phyloP scores from a whole-genome alignment of 2,797 vertebrate species.

The Streptopelia turtur region DNA sequence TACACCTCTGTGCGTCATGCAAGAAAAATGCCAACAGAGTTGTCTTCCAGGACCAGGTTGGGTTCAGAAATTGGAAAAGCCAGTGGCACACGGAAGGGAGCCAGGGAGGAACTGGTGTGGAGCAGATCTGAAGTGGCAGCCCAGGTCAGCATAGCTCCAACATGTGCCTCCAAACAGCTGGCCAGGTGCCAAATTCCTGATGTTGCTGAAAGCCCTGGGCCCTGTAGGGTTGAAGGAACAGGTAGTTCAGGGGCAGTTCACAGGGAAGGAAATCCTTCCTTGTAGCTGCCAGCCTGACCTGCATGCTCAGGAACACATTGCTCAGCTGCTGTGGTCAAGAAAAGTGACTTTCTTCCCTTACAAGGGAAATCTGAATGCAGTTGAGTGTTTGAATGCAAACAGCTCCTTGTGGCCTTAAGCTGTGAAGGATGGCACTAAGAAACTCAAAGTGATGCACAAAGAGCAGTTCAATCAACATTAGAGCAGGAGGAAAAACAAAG shows the following conservation, averaged over 20 bases:
- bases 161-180: neutral
- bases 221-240: neutral
- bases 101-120: neutral
- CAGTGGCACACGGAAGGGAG: neutral
- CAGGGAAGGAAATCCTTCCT: neutral
- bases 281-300: neutral
- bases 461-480: neutral
- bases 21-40: neutral
- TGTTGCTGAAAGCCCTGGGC: neutral
- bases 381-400: neutral
- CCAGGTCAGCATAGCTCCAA: neutral
- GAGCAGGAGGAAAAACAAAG: neutral
- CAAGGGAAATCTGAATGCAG: neutral
- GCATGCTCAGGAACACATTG: neutral
- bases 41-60: neutral
- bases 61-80: neutral
- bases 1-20: neutral
- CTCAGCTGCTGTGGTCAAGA: neutral
- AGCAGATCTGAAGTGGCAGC: neutral
- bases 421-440: neutral
- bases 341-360: neutral
- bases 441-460: neutral
- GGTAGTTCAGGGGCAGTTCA: neutral
- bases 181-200: neutral
- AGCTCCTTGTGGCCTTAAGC: neutral